Base-by-base conservation (phyloP, 1,140 invertebrate genomes). In the Drosophila parabipectinata region DNA sequence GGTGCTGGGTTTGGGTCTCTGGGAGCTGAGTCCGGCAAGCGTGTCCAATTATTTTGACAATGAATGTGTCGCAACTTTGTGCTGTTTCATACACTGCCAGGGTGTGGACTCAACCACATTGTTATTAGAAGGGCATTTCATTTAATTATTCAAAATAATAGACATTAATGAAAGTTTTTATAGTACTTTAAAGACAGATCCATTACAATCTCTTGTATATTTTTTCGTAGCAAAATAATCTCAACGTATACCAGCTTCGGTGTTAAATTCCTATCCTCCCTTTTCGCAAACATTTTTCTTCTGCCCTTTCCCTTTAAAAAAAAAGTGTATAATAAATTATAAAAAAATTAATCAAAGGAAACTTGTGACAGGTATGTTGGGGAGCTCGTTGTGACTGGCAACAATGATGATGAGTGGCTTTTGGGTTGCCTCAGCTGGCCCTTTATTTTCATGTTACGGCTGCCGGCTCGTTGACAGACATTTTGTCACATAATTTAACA, bases 31-130 rank as follows among this genome's bases (percentile, higher is more conserved):
- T 54, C 69, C 75, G 75, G 82, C 79, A 79, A 89, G 76, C 79
- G 84, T 88, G 83, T 89, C 83, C 83, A 88, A 88, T 88, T 88
- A 88, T 88, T 88, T 88, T 88, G 83, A 88, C 83, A 88, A 87
- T 83, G 64, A 83, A 87, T 88, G 62, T 88, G 83, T 78, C 76
- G 72, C 83, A 88, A 88, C 58, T 52, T 55, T 76, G 66, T 57
- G 68, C 50, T 39, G 47, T 59, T 28, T 45, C 48, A 61, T 82
- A 62, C 71, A 44, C 55, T 69, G 28, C 12, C 58, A 24, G n/a
- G 15, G 15, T 15, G 15, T 15, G 15, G 15, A 15, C 15, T 12
- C 9, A n/a, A 32, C 8, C 4, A 32, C 32, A 32, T 32, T 32
- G 32, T 10, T 37, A 37, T 37, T 37, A 37, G 10, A 12, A 12